Evolutionary conservation across 1,140 invertebrate genomes (phyloP).

Genomic region (Drosophila bifasciata): DNA sequence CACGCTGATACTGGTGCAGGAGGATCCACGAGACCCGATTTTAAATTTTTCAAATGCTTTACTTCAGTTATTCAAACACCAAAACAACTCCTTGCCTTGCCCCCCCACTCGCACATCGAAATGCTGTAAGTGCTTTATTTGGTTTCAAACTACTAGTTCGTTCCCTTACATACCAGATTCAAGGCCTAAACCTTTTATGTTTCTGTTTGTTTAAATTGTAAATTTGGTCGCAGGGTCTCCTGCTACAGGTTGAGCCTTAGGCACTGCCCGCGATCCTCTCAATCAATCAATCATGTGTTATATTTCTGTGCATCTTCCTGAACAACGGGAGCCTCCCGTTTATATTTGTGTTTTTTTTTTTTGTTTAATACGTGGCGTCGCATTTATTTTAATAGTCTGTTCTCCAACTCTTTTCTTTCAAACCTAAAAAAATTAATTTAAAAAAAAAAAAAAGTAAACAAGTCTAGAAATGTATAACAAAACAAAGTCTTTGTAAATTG

Average conservation of each 20-base stretch:
- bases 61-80: too few species aligned
- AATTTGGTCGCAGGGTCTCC: conserved; percentile 34
- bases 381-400: conserved; percentile 58
- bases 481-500: conserved; percentile 78
- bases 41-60: too few species aligned
- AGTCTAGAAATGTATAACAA: conserved; percentile 33
- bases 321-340: conserved; percentile 39
- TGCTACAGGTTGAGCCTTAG: conserved; percentile 60
- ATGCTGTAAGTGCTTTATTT: too few species aligned
- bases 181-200: conserved; percentile 9
- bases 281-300: conserved; percentile 32
- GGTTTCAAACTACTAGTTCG: too few species aligned
- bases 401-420: conserved; percentile 37
- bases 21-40: too few species aligned
- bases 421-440: conserved; percentile 41
- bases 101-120: background rate
- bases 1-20: too few species aligned
- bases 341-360: conserved; percentile 1
- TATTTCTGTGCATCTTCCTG: conserved; percentile 6
- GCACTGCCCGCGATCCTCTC: conserved; percentile 9
- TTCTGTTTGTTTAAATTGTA: background rate
- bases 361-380: conserved; percentile 38
- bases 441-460: conserved; percentile 38
- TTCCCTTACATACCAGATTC: background rate
- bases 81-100: too few species aligned